Base-by-base conservation (phyloP, 2,888 invertebrate genomes). In the Dicyrtomina minuta region DNA sequence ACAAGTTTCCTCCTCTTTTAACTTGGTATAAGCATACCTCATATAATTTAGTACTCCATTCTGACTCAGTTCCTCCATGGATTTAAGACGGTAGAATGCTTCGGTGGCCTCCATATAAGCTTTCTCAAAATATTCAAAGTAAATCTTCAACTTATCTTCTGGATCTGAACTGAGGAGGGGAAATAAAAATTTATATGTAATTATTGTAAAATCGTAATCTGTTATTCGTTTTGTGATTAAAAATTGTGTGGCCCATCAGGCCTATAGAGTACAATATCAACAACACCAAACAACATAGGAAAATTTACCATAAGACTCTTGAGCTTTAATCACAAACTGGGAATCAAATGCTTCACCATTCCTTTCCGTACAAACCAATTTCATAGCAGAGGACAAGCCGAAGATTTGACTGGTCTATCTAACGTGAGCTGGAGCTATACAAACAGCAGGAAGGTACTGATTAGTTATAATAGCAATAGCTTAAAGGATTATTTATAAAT, bases 261-360 rank as follows among this genome's bases (percentile, higher is more conserved):
- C n/a, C n/a, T n/a, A n/a, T n/a, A n/a, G n/a, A n/a, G n/a, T n/a
- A n/a, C n/a, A n/a, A n/a, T n/a, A n/a, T n/a, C n/a, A n/a, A n/a
- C n/a, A n/a, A n/a, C n/a, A n/a, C n/a, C n/a, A n/a, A n/a, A n/a
- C n/a, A n/a, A n/a, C n/a, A n/a, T n/a, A n/a, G n/a, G 33, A 3
- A 33, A 33, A 33, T 84, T 83, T 82, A 92, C 91, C 92, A 85
- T 97, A 99, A 49, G 96, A 96, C 84, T 99, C 97, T 76, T 98
- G 85, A 51, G 99, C 97, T 68, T 98, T 98, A 80, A 98, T 96
- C 66, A 99, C 97, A 73, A 98, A 86, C 81, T 96, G 94, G 20
- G 96, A 93, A 84, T 99, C 98, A 83, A 98, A 97, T 3, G 95
- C 93, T 84, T 97, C 96, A 1, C 98, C 98, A 83, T 96, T 96